Percentiles rank a stretch among this genome's conserved stretches.
phyloP scores from a whole-genome alignment of 2,888 invertebrate species.

The Pediacus dermestoides region DNA sequence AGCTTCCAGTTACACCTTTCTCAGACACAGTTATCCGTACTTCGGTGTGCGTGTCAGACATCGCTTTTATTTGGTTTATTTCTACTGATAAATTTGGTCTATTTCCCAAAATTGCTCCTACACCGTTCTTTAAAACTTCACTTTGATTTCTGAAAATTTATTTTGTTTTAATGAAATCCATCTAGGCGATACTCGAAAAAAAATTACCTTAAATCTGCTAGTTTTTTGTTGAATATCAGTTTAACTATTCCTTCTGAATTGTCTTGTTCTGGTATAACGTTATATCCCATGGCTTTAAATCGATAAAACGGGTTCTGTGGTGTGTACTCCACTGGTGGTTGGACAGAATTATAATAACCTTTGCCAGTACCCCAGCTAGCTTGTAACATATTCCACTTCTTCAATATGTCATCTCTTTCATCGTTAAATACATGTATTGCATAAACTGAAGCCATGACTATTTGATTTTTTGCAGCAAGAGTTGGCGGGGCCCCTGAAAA shows the following conservation, averaged over 20 bases:
- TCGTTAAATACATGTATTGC: slow-evolving; percentile 79
- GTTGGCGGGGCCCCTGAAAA: slow-evolving; percentile 17
- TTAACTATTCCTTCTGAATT: slow-evolving; percentile 91
- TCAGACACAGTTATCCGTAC: slow-evolving; percentile 69
- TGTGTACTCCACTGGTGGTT: slow-evolving; percentile 77
- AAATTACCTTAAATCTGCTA: slow-evolving; percentile 69
- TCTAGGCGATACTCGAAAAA: slow-evolving; percentile 2
- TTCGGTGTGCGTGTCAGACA: slow-evolving; percentile 76
- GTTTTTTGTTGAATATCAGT: slow-evolving; percentile 77
- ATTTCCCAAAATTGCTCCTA: slow-evolving; percentile 73
- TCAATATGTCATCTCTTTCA: slow-evolving; percentile 88
- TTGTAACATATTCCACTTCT: slow-evolving; percentile 93
- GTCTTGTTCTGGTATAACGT: slow-evolving; percentile 77
- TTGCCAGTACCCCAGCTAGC: slow-evolving; percentile 84
- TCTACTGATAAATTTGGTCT: slow-evolving; percentile 78
- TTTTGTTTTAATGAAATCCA: neutral
- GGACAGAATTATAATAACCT: slow-evolving; percentile 73
- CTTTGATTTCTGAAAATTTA: slow-evolving; percentile 62
- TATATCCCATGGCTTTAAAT: slow-evolving; percentile 94
- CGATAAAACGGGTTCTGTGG: slow-evolving; percentile 88
- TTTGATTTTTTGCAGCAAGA: slow-evolving; percentile 39
- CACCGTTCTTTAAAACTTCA: slow-evolving; percentile 62
- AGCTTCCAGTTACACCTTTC: slow-evolving; percentile 61
- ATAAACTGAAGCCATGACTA: slow-evolving; percentile 52
- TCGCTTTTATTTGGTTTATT: slow-evolving; percentile 73